Base-by-base conservation (phyloP, 1,140 invertebrate species). In the Procambarus virginalis region DNA sequence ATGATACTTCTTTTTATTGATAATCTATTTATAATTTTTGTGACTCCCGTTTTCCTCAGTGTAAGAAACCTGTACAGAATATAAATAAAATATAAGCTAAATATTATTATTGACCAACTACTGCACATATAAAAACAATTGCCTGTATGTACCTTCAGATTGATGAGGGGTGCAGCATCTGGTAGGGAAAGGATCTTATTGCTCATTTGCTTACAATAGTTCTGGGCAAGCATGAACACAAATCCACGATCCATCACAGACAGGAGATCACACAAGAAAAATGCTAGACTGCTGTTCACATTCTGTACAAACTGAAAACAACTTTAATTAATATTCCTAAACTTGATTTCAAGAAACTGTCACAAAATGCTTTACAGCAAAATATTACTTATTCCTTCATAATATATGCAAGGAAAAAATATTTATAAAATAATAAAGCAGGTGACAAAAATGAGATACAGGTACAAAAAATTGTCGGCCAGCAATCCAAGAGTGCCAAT, bases 201-300 rank as follows among this genome's bases (percentile, higher is more conserved):
- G 45, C 96, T 96, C 92, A 98, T 95, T 73, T 97, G 96, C 90
- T 97, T 96, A 85, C 96, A 96, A 93, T 97, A 98, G 12, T 95
- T 96, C 90, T 96, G 96, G 1, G 97, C 95, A 1, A 98, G 93
- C 14, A 96, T 95, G 91, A 98, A 96, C 0, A 98, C 96, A 93
- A 96, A 98, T 64, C 97, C 97, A 51, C 97, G 95, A 94, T 98
- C 97, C 95, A 97, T 96, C 10, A 98, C 95, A 20, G 97, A 97
- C 2, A 98, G 94, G 6, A 99, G 93, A 93, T 99, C 98, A 92
- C 97, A 97, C 20, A 99, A 94, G 93, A 99, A 99, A 94, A 98
- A 99, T 0, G 97, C 97, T 34, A 99, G 94, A 92, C 97, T 97
- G 10, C 96, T 96, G 94, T 99, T 98, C 17, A 99, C 94, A 83